Conservation (phyloP, 2,888 invertebrate genomes). For the Crocallis elinguaria region DNA sequence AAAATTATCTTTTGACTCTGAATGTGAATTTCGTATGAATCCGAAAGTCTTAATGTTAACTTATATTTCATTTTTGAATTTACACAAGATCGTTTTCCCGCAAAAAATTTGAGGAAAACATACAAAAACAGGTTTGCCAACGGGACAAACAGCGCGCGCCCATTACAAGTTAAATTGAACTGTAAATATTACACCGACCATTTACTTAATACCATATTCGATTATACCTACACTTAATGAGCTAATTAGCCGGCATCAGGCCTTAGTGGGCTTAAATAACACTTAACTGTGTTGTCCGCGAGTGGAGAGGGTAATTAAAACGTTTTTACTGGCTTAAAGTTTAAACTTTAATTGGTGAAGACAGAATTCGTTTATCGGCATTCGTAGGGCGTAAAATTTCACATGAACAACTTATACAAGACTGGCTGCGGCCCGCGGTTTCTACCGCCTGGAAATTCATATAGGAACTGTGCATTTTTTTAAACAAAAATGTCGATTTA, state of each 20-base stretch:
- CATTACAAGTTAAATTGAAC: background rate
- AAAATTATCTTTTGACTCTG: too few relatives aligned
- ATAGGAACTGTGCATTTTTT: too few relatives aligned
- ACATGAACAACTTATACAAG: background rate
- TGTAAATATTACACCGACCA: constrained; percentile 4
- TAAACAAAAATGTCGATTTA: too few relatives aligned
- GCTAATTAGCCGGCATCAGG: constrained; percentile 24
- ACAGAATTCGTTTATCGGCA: background rate
- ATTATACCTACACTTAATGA: constrained; percentile 24
- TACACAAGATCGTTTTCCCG: background rate
- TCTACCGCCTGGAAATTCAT: too few relatives aligned
- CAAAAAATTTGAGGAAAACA: background rate
- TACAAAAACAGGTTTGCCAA: background rate
- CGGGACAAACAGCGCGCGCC: constrained; percentile 62
- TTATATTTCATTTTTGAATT: too few relatives aligned
- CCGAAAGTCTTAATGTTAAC: too few relatives aligned
- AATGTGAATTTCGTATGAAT: too few relatives aligned
- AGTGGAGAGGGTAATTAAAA: background rate
- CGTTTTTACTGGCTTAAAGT: constrained; percentile 1
- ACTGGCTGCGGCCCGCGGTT: too few relatives aligned
- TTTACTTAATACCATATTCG: constrained; percentile 25
- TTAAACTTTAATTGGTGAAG: background rate
- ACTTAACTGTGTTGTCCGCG: constrained; percentile 10
- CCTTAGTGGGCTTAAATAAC: constrained; percentile 20
- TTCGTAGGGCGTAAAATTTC: background rate